Conservation (phyloP, 2,113 vertebrate species). For the Bothrops jararaca region DNA sequence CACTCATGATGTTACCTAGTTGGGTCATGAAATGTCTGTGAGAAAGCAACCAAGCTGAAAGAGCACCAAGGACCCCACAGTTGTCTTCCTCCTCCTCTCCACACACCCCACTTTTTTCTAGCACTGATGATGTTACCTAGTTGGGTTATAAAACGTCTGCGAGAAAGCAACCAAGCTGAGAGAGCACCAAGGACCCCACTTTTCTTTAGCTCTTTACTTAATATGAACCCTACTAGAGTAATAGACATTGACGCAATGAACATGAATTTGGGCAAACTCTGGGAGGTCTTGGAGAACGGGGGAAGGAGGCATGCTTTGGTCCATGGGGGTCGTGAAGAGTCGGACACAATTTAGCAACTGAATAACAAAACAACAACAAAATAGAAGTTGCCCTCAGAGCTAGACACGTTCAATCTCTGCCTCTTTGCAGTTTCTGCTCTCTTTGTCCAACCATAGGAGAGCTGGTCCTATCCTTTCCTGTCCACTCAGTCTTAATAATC, state of each 20-base stretch:
- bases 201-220: not conserved
- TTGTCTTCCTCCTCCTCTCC: no score
- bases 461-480: not conserved
- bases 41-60: not conserved
- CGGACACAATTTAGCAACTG: not conserved
- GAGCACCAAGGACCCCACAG: not conserved
- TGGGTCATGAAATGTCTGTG: not conserved
- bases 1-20: not conserved
- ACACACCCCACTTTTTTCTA: not conserved
- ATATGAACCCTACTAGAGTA: not conserved
- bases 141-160: not conserved
- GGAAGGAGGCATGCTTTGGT: not conserved
- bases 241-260: not conserved
- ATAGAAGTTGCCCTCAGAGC: not conserved
- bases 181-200: not conserved
- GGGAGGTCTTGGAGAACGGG: not conserved
- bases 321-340: not conserved
- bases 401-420: conserved; percentile 18
- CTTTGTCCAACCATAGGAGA: conserved; percentile 24
- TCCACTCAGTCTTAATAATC: conserved; percentile 44
- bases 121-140: not conserved
- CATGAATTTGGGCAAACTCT: not conserved
- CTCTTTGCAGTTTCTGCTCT: conserved; percentile 32
- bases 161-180: not conserved
- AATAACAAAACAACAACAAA: not conserved